Conservation (phyloP, 2,797 vertebrate species). For the Erethizon dorsatum region DNA sequence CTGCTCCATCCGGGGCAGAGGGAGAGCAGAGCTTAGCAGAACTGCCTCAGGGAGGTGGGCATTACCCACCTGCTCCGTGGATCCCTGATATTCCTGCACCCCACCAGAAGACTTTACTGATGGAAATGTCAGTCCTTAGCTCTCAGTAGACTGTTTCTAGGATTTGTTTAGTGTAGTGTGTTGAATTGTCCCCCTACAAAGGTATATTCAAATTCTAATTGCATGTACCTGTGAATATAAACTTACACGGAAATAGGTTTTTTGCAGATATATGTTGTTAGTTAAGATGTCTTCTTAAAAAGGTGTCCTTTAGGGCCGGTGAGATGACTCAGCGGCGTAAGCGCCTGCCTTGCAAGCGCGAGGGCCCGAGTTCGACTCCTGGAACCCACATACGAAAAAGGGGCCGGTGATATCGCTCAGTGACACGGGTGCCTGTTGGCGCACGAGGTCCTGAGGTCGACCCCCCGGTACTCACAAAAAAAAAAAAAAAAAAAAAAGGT, state of each 20-base stretch:
- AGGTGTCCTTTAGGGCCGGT: neutral
- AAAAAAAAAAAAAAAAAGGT: too few species aligned
- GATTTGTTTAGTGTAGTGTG: neutral
- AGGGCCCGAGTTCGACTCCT: too few species aligned
- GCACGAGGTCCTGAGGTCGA: too few species aligned
- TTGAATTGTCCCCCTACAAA: neutral
- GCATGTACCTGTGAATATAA: neutral
- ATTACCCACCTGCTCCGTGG: neutral
- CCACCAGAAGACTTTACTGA: neutral
- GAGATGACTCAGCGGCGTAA: too few species aligned
- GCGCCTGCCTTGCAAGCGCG: too few species aligned
- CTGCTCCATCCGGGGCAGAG: constrained; percentile 87
- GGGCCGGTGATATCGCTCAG: too few species aligned
- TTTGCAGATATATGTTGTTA: neutral
- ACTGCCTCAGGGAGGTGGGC: neutral
- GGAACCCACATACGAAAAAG: too few species aligned
- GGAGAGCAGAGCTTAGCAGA: neutral
- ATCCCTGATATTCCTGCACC: neutral
- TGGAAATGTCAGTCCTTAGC: neutral
- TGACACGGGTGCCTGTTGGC: too few species aligned
- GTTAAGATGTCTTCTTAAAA: constrained; percentile 4
- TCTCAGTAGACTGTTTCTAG: neutral
- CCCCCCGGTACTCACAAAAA: too few species aligned
- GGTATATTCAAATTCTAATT: neutral
- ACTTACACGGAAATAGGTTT: neutral